phyloP scores from a whole-genome alignment of 2,888 invertebrate species.

The Pseudococcus jackbeardsleyi region DNA sequence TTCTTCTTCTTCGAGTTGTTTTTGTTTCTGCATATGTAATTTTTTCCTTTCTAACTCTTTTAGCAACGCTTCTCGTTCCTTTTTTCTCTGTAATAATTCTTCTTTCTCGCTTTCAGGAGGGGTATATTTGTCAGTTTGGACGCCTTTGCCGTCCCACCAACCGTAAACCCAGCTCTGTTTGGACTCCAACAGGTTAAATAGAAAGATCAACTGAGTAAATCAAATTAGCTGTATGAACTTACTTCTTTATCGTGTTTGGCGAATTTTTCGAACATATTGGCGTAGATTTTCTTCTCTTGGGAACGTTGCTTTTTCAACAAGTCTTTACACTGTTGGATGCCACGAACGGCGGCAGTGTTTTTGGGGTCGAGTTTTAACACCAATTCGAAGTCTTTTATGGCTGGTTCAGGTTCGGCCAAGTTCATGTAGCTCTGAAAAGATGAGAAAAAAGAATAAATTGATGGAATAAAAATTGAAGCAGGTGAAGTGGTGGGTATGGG shows the following conservation, averaged over 20 bases:
- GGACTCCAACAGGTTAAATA: conserved; percentile 27
- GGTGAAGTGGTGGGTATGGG: neutral
- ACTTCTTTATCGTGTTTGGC: conserved; percentile 84
- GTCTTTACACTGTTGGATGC: conserved; percentile 80
- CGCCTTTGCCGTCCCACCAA: conserved; percentile 68
- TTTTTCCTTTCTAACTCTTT: conserved; percentile 66
- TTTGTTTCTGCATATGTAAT: conserved; percentile 65
- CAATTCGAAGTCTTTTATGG: conserved; percentile 82
- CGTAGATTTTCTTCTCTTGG: conserved; percentile 89
- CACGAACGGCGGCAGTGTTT: conserved; percentile 89
- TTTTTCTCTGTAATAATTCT: conserved; percentile 66
- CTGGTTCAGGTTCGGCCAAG: conserved; percentile 83
- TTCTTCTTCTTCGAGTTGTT: conserved; percentile 59
- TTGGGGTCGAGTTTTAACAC: conserved; percentile 84
- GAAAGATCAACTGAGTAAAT: neutral
- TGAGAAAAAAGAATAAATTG: neutral
- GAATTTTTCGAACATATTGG: conserved; percentile 96
- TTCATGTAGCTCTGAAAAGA: conserved; percentile 76
- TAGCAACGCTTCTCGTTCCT: conserved; percentile 66
- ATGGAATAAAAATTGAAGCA: neutral
- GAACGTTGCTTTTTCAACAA: conserved; percentile 82
- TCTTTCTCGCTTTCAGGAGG: conserved; percentile 66
- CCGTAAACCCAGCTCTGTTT: conserved; percentile 68
- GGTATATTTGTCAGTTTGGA: conserved; percentile 66
- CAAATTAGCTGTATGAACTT: conserved; percentile 68